A percentile compares a stretch with the other conserved stretches of the same genome.
These are phyloP conservation scores for Phyllotreta striolata DNA, from an alignment of 2,888 invertebrate species.

Conservation along the genomic window DNA sequence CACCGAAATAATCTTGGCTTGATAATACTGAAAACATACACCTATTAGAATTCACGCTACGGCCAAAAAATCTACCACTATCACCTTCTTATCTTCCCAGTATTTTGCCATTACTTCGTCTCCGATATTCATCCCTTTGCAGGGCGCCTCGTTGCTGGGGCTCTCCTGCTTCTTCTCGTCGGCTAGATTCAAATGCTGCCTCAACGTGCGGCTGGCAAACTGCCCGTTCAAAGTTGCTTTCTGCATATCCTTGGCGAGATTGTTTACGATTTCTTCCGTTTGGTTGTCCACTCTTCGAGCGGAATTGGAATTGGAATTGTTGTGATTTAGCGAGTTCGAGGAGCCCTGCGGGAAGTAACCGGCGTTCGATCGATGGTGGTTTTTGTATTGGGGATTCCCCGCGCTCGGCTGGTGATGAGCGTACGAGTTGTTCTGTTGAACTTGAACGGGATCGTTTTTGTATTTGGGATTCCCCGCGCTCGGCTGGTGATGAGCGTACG, in stretches of 20 bases:
- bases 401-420: conserved; percentile 7
- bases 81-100: conserved; percentile 90
- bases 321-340: not conserved
- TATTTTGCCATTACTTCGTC: conserved; percentile 90
- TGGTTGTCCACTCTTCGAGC: not conserved
- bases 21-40: conserved; percentile 74
- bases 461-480: not conserved
- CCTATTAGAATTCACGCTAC: conserved; percentile 6
- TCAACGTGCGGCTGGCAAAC: conserved; percentile 57
- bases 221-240: conserved; percentile 56
- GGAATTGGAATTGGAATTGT: not conserved
- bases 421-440: not conserved
- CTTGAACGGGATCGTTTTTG: not conserved
- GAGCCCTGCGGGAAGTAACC: too few relatives aligned
- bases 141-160: conserved; percentile 14
- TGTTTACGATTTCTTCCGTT: conserved; percentile 27
- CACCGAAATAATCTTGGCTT: conserved; percentile 81
- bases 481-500: conserved; percentile 7
- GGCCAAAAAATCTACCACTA: conserved; percentile 12
- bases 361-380: conserved; percentile 5
- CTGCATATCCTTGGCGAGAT: conserved; percentile 45
- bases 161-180: conserved; percentile 32
- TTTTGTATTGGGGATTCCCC: not conserved
- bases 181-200: conserved; percentile 56
- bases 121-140: conserved; percentile 74